Conservation (phyloP, 2,113 vertebrate species). For the Pheucticus melanocephalus region DNA sequence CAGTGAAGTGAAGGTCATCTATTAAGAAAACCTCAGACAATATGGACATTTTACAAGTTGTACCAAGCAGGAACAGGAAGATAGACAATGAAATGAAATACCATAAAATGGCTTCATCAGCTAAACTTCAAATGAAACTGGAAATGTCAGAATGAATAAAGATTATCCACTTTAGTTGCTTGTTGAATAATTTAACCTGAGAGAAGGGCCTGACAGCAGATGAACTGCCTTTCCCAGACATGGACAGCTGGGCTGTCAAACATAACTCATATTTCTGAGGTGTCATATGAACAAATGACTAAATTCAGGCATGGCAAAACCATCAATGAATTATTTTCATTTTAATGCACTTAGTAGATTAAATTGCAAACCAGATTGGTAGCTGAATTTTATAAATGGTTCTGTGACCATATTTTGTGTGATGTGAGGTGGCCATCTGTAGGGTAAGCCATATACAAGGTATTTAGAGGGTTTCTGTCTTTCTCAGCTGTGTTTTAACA, state of each 20-base stretch:
- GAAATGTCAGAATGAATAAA: neutral
- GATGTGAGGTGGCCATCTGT: neutral
- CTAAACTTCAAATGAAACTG: neutral
- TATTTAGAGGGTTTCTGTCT: neutral
- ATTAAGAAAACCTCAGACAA: neutral
- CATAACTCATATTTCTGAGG: neutral
- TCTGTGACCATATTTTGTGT: neutral
- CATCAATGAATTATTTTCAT: neutral
- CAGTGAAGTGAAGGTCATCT: neutral
- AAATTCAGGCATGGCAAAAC: neutral
- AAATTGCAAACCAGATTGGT: neutral
- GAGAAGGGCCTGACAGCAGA: neutral
- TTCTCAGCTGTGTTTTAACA: neutral
- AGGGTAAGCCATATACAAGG: neutral
- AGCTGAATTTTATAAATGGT: neutral
- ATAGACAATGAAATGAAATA: neutral
- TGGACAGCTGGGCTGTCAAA: neutral
- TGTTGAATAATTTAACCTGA: neutral
- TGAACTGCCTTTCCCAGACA: neutral
- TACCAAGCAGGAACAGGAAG: neutral
- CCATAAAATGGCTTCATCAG: neutral
- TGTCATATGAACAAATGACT: neutral
- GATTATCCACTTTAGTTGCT: neutral
- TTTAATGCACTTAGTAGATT: neutral
- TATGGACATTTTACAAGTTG: neutral